Percentiles rank a stretch among this genome's conserved stretches.
These are phyloP conservation scores for Nixonia krombeini DNA, from an alignment of 1,140 invertebrate species.

Conservation along the genomic window DNA sequence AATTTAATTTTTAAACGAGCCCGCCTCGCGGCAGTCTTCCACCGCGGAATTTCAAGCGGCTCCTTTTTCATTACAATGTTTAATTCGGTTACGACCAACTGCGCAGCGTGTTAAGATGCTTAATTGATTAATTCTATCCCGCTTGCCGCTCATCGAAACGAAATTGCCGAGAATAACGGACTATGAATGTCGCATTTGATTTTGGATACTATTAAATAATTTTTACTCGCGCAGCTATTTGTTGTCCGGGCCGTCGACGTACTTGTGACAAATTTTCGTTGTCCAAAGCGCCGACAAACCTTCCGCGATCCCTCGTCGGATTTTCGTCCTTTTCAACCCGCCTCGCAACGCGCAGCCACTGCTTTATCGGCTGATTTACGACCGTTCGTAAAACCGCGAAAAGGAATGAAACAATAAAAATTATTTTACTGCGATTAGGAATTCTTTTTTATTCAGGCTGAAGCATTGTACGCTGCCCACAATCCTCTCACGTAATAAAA, in stretches of 20 bases:
- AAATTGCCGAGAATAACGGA: background rate
- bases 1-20: slow-evolving; percentile 42
- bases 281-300: too few relatives aligned
- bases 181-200: background rate
- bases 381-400: background rate
- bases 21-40: slow-evolving; percentile 24
- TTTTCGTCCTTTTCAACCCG: too few relatives aligned
- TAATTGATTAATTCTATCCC: slow-evolving; percentile 28
- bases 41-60: slow-evolving; percentile 23
- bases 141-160: too few relatives aligned
- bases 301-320: too few relatives aligned
- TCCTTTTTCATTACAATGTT: slow-evolving; percentile 33
- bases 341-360: background rate
- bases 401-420: background rate
- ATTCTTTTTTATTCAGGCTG: too few relatives aligned
- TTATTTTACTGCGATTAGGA: background rate
- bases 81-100: slow-evolving; percentile 37
- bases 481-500: background rate
- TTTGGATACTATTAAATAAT: background rate
- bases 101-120: slow-evolving; percentile 44
- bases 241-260: too few relatives aligned
- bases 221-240: too few relatives aligned
- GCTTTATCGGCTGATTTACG: background rate
- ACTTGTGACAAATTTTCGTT: too few relatives aligned
- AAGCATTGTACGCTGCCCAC: too few relatives aligned